Conservation (phyloP, 1,140 invertebrate species). For the Pomacea maculata region DNA sequence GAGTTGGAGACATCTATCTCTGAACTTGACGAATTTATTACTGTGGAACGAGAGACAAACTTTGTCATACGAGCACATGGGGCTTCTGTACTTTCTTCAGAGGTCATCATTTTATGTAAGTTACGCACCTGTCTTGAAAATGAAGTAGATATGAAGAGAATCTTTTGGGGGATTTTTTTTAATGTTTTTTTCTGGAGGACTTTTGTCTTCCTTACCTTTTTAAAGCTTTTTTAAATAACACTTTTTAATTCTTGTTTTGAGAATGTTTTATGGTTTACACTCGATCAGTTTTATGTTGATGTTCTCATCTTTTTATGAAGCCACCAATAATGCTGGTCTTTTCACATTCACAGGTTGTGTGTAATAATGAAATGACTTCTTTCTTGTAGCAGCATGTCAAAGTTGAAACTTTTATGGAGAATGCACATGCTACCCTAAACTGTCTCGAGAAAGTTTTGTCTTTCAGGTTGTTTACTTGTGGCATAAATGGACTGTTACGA, state of each 20-base stretch:
- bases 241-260: not conserved
- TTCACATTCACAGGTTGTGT: no score
- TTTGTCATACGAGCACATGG: slow-evolving; percentile 42
- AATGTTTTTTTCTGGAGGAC: not conserved
- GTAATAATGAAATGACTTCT: not conserved
- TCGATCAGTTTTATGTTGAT: no score
- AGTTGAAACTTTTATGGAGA: no score
- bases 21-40: slow-evolving; percentile 35
- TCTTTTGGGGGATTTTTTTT: not conserved
- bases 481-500: no score
- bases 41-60: slow-evolving; percentile 36
- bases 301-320: not conserved
- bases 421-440: no score
- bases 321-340: not conserved
- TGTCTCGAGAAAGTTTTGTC: no score
- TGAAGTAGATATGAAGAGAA: not conserved
- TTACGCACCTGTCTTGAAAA: not conserved
- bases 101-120: slow-evolving; percentile 50
- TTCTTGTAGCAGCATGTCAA: not conserved
- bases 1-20: slow-evolving; percentile 38
- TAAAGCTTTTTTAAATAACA: not conserved
- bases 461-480: no score
- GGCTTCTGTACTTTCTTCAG: slow-evolving; percentile 24
- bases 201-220: not conserved
- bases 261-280: not conserved